Evolutionary conservation across 2,113 vertebrate genomes (phyloP), one percentile per base, ranked within the genome.

Genomic region (Myrmecobius fasciatus): DNA sequence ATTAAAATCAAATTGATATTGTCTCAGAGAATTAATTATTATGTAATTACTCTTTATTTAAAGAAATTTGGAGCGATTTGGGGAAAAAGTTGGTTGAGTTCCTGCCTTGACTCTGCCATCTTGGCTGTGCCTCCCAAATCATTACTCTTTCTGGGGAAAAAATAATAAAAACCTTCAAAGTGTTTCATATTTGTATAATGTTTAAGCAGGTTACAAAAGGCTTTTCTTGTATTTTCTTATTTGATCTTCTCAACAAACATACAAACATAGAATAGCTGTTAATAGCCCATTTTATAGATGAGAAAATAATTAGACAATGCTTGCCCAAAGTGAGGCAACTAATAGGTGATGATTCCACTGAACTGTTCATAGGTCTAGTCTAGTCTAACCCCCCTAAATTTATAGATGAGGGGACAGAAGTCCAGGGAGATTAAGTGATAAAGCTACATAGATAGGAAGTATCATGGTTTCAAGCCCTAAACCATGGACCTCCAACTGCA

Each of bases 381-480:
- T 67, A 67, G 17, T 11, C 49, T 51, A 51, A 11, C 11, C 3
- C 9, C 8, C 12, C 31, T 17, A 54, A 12, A 53, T 92, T 96
- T 91, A 92, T 1, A 97, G 54, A 88, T 89, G 46, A 11, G 28
- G 53, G 51, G 97, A 91, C 47, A 89, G 25, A 54, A 36, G 17
- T n/a, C 14, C 0, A 24, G 94, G 95, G 52, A 36, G 1, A 25
- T 12, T 95, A 92, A 93, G 7, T 9, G 0, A 52, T 7, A 95
- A 89, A 0, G 0, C 94, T 0, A 31, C 2, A 31, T 28, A 92
- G 48, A n/a, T 9, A 67, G 31, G 12, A 36, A 67, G 31, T 31
- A 67, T 67, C 31, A 36, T 31, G 56, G 28, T 8, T 56, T 56
- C 26, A 26, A 56, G 2, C 54, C 28, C 28, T 28, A 60, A 10